Conservation (phyloP, 2,888 invertebrate species). For the Torymus tubicola region DNA sequence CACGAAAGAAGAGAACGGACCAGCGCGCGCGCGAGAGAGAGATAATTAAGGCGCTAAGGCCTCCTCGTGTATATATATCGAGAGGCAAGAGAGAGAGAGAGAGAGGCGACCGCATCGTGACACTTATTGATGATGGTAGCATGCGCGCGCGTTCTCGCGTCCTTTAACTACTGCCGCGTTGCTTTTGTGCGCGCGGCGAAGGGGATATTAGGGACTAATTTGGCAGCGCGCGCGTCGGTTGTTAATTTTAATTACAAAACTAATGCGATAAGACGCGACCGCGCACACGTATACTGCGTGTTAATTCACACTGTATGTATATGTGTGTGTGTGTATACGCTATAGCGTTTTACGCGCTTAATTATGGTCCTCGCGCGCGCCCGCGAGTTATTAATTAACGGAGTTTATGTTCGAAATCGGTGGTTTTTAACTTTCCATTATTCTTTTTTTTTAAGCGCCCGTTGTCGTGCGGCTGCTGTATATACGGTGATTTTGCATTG, state of each 20-base stretch:
- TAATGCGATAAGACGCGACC: conserved; percentile 67
- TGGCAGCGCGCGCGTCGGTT: conserved; percentile 73
- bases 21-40: conserved; percentile 46
- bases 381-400: conserved; percentile 40
- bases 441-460: background rate
- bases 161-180: conserved; percentile 69
- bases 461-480: background rate
- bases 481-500: too few species aligned
- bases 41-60: conserved; percentile 73
- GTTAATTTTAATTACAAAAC: conserved; percentile 75
- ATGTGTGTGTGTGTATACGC: background rate
- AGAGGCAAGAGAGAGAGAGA: too few species aligned
- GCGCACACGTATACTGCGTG: background rate
- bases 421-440: background rate
- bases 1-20: background rate
- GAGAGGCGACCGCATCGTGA: conserved; percentile 67
- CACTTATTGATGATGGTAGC: conserved; percentile 75
- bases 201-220: conserved; percentile 73
- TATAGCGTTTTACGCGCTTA: conserved; percentile 33
- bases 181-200: conserved; percentile 44
- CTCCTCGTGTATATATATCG: too few species aligned
- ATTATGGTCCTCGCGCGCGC: conserved; percentile 12
- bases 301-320: conserved; percentile 28
- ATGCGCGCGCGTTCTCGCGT: conserved; percentile 64
- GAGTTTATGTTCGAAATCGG: conserved; percentile 10